Evolutionary conservation across 2,113 vertebrate genomes (phyloP), one percentile per base, ranked within the genome.

Genomic region (Catharus fuscescens): DNA sequence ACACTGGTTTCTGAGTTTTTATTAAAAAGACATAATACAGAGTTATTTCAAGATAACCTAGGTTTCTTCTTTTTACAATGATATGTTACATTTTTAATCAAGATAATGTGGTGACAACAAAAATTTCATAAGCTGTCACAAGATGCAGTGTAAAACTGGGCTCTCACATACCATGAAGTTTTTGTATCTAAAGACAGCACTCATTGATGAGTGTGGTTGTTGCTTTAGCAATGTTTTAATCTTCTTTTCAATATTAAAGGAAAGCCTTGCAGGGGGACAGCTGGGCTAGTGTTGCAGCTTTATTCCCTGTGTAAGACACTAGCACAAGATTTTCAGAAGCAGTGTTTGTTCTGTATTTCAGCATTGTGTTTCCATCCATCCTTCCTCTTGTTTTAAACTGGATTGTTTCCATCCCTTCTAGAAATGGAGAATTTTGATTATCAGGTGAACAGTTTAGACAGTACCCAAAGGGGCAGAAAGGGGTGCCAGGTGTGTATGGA

Each of bases 121-220:
- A n/a, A 25, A 1, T 13, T 54, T 19, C 10, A 36, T 9, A n/a
- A n/a, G 11, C 11, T 5, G 4, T 73, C 3, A 2, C 34, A 44
- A 48, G 25, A 3, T n/a, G 8, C 0, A 21, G 11, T 3, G 10
- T 56, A 38, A 53, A 78, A 42, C 21, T 34, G 23, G n/a, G 7
- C 65, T 65, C 3, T 15, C 48, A 11, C 8, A 2, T 10, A 4
- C 9, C 5, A 5, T 29, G 36, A 69, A 50, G 8, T 10, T 9
- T 66, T 34, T 73, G 4, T 80, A 28, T 50, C 7, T 52, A 42
- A 74, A 26, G 6, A 4, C 4, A 54, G 11, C 12, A 8, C 17
- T 72, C 40, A 45, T 7, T 36, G 21, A 11, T 40, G 18, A 45
- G 14, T 45, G 16, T 1, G 2, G 5, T 72, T 8, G 1, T 26